Conservation (phyloP, 2,113 vertebrate species). For the Pimephales promelas region DNA sequence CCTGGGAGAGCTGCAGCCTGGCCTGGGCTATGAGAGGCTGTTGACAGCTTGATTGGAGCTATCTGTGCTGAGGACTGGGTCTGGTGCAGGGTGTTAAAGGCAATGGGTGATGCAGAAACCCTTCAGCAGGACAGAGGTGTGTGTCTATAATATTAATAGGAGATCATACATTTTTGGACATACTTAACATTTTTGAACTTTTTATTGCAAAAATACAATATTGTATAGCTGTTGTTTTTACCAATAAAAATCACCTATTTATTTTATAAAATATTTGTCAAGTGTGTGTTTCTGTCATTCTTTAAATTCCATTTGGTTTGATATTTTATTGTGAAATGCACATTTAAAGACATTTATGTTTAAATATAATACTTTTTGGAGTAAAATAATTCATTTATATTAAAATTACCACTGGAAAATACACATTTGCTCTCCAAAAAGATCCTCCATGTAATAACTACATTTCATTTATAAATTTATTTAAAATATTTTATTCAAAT, state of each 20-base stretch:
- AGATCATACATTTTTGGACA: neutral
- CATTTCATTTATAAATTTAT: neutral
- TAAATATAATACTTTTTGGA: neutral
- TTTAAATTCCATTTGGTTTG: neutral
- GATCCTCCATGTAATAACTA: neutral
- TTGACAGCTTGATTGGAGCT: constrained; percentile 57
- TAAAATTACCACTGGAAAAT: no score
- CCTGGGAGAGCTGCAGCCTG: constrained; percentile 52
- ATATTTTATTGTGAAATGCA: neutral
- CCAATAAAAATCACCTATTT: neutral
- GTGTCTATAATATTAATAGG: neutral
- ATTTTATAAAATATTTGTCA: no score
- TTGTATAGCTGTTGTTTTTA: neutral
- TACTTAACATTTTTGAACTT: neutral
- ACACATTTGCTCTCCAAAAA: no score
- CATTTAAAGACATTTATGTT: neutral
- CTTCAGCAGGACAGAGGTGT: neutral
- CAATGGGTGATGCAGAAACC: constrained; percentile 32
- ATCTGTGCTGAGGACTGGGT: constrained; percentile 14
- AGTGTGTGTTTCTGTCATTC: neutral
- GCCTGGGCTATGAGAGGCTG: constrained; percentile 58
- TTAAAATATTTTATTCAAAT: neutral
- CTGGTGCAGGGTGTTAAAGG: constrained; percentile 33
- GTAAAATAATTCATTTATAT: neutral
- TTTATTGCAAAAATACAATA: neutral